Conservation (phyloP, 2,113 vertebrate genomes). For the Neogale vison region DNA sequence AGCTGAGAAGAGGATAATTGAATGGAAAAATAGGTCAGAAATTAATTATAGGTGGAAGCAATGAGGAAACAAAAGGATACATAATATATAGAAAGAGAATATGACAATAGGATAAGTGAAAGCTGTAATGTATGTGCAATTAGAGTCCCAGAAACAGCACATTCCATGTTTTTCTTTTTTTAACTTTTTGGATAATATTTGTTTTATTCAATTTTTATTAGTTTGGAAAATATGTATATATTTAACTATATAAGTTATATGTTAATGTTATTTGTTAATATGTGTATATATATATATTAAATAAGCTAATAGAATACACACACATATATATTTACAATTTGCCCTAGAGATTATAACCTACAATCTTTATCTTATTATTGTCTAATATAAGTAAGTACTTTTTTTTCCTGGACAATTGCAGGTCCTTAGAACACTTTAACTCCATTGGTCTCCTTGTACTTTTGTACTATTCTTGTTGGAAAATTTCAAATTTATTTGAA, state of each 20-base stretch:
- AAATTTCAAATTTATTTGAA: background rate
- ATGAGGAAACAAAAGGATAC: background rate
- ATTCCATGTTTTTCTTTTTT: background rate
- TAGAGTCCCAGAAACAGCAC: background rate
- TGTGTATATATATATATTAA: background rate
- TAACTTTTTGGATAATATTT: background rate
- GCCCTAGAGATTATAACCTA: background rate
- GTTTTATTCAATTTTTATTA: background rate
- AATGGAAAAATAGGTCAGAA: background rate
- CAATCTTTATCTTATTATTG: background rate
- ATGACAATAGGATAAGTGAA: background rate
- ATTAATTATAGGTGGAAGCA: background rate
- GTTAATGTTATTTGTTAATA: background rate
- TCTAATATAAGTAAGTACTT: background rate
- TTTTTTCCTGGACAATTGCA: background rate
- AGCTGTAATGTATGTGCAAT: background rate
- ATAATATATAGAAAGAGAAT: background rate
- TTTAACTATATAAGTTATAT: background rate
- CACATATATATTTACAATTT: background rate
- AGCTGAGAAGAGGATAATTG: background rate
- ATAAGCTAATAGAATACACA: background rate
- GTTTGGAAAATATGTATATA: background rate
- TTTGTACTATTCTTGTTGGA: background rate
- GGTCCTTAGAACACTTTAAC: background rate
- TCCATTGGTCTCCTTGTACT: background rate